Evolutionary conservation across 2,113 vertebrate species (phyloP).

Genomic region (Ailuropoda melanoleuca): DNA sequence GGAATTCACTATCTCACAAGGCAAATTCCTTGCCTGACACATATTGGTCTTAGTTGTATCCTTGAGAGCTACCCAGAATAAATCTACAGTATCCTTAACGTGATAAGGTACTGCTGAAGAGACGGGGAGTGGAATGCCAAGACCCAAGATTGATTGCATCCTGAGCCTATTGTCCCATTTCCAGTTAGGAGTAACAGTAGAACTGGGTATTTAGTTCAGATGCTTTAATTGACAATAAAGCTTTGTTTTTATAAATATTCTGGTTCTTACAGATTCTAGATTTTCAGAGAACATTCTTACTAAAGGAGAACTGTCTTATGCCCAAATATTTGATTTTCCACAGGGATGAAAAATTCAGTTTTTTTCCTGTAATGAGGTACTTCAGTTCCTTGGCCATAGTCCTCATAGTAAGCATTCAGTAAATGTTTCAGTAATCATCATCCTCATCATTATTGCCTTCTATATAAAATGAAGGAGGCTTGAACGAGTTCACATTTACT

Average conservation of each 20-base stretch:
- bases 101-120: not conserved
- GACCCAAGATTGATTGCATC: not conserved
- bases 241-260: slow-evolving; percentile 33
- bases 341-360: not conserved
- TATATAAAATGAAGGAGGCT: not conserved
- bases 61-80: slow-evolving; percentile 19
- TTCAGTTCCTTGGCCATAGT: not conserved
- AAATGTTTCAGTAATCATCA: not conserved
- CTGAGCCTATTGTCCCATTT: not conserved
- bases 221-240: slow-evolving; percentile 24
- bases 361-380: not conserved
- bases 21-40: not conserved
- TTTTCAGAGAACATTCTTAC: not conserved
- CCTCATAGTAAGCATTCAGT: not conserved
- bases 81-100: not conserved
- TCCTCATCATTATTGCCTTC: not conserved
- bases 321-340: not conserved
- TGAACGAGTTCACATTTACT: not conserved
- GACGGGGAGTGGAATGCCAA: not conserved
- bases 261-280: not conserved
- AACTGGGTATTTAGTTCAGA: not conserved
- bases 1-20: not conserved
- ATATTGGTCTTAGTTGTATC: slow-evolving; percentile 6
- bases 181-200: not conserved
- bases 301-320: slow-evolving; percentile 28